Evolutionary conservation across 1,140 invertebrate species (phyloP), one percentile per base, ranked within the genome.

Genomic region (Charaxes varanes): DNA sequence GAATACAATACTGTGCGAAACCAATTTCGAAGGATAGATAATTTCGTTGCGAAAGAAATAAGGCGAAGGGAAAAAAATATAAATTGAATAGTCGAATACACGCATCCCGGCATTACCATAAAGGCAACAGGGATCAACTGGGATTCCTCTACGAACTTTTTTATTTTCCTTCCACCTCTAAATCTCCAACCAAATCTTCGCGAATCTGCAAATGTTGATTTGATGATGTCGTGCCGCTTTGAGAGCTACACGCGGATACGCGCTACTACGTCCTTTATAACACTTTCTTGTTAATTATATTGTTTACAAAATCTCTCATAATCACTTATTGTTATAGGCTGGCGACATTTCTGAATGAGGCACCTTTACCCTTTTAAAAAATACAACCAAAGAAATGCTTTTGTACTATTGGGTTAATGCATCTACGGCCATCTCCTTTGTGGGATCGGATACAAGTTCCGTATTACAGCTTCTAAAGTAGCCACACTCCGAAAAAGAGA

Each of bases 21-120:
- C 74, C 72, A 79, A 82, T 70, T 82, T 80, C 78, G 68, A 78
- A 80, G 63, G 72, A 82, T 82, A 82, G 77, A 80, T 82, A 82
- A 82, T 82, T 79, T 82, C 71, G 69, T 47, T 71, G 54, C 56
- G 56, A 77, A 76, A 77, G 69, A 79, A 77, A 80, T 78, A 82
- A 78, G 76, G 62, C 71, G 71, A 59, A 77, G 67, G 71, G 68
- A 72, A 78, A 80, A 72, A 80, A 80, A 82, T 78, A 82, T 80
- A 82, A 82, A 82, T 82, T 82, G 78, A 82, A 82, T 82, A 82
- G 78, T 80, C 78, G 73, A 82, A 80, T 82, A 82, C 78, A 82
- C 78, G 78, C 78, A 82, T 82, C 78, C 76, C 69, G 72, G 78
- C 65, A 82, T 82, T 82, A 82, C 76, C 78, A 82, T 80, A 82